A percentile compares a stretch with the other conserved stretches of the same genome.
Conservation (phyloP, 2,888 invertebrate genomes). For the Ethmia dodecea region DNA sequence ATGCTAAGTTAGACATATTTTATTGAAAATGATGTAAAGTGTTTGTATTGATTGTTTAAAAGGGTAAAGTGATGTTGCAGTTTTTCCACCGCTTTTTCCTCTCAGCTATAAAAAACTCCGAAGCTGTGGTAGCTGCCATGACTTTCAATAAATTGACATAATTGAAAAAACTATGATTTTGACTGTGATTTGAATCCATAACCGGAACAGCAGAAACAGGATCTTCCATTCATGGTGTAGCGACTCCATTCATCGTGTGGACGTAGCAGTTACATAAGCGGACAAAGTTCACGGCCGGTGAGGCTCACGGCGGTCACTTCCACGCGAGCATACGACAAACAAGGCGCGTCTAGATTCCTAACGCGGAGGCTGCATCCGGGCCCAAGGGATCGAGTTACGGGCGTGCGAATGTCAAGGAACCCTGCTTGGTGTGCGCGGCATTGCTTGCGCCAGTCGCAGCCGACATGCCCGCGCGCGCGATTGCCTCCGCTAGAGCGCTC, state of each 20-base stretch:
- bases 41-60: too few relatives aligned
- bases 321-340: conserved; percentile 46
- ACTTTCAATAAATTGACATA: too few relatives aligned
- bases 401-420: conserved; percentile 75
- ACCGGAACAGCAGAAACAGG: conserved; percentile 6
- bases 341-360: conserved; percentile 67
- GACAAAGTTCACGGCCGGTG: conserved; percentile 61
- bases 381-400: conserved; percentile 61
- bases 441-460: conserved; percentile 20
- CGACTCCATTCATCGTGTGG: conserved; percentile 39
- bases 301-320: conserved; percentile 41
- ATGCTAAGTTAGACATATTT: too few relatives aligned
- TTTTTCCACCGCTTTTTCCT: too few relatives aligned
- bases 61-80: too few relatives aligned
- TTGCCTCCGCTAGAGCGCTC: conserved; percentile 24
- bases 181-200: too few relatives aligned
- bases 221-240: conserved; percentile 13
- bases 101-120: too few relatives aligned
- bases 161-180: too few relatives aligned
- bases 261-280: conserved; percentile 50
- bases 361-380: conserved; percentile 72
- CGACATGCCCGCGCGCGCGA: conserved; percentile 61
- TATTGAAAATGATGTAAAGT: too few relatives aligned
- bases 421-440: conserved; percentile 26
- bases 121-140: too few relatives aligned